phyloP scores from a whole-genome alignment of 2,797 vertebrate species.

The Protosalanx chinensis region DNA sequence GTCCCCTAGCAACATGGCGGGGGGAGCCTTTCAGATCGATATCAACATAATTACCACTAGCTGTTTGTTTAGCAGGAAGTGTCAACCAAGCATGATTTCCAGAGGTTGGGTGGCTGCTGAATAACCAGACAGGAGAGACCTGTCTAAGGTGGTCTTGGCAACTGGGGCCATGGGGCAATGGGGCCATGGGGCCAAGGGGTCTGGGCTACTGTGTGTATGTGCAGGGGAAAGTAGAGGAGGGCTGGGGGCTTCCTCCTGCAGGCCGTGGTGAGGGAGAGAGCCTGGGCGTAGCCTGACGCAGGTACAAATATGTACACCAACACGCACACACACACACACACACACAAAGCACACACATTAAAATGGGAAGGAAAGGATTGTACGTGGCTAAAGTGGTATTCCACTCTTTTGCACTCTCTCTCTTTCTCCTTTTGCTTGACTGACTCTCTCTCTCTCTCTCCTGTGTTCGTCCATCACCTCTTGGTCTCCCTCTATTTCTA shows the following conservation, averaged over 20 bases:
- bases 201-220: conserved; percentile 10
- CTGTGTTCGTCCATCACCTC: too few relatives aligned
- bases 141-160: conserved; percentile 38
- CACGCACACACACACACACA: too few relatives aligned
- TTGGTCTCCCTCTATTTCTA: neutral
- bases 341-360: neutral
- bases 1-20: neutral
- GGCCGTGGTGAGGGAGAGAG: neutral
- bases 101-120: conserved; percentile 23
- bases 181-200: conserved; percentile 34
- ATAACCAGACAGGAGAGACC: conserved; percentile 17
- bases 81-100: conserved; percentile 32
- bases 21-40: conserved; percentile 24
- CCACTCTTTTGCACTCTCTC: neutral
- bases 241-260: conserved; percentile 28
- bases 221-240: conserved; percentile 22
- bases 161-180: neutral
- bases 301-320: too few relatives aligned
- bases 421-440: neutral
- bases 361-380: neutral
- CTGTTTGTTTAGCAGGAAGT: conserved; percentile 41
- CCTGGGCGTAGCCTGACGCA: conserved; percentile 22
- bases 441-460: conserved; percentile 16
- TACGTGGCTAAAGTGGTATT: neutral
- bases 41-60: conserved; percentile 19